Base-by-base conservation (phyloP, 2,888 invertebrate species). In the Rhodophaea formosa region DNA sequence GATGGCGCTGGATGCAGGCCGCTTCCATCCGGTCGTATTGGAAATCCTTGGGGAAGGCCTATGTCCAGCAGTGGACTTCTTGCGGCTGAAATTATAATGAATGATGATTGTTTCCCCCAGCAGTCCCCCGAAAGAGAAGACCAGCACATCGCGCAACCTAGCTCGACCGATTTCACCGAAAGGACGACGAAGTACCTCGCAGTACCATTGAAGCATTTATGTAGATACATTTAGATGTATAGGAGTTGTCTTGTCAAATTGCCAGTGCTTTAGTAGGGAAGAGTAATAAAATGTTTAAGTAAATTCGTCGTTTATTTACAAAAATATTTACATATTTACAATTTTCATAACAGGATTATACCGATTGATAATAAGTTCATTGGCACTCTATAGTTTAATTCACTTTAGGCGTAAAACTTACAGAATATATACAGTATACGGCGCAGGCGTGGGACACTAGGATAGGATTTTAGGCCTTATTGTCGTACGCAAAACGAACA, bases 281-380 rank as follows among this genome's bases (percentile, higher is more conserved):
- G 51, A 51, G 17, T 16, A 51, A 51, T 51, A 51, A 51, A 51
- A 39, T 45, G 32, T 57, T 49, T 56, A 52, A 17, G 45, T 51
- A 59, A 57, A 55, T 57, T 55, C 12, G 42, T 43, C 1, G 52
- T 51, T 56, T 59, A 56, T 45, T 46, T 57, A 30, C 17, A 49
- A 39, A 39, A 12, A 49, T 47, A 47, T 47, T 14, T 47, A 47
- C 29, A 45, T 45, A 45, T 45, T 16, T 17, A 45, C 17, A 45
- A 16, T 17, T 45, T 8, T 17, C 10, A 1, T 17, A 8, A 16
- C 12, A 45, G 17, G 8, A 17, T 17, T 45, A 17, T 8, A 45
- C 23, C 17, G 12, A n/a, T 39, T 39, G n/a, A 39, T 39, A 12
- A 39, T n/a, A 39, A 39, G 5, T 12, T 35, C 10, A 35, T 35